These are phyloP conservation scores for Fragum whitleyi DNA, from an alignment of 2,888 invertebrate genomes.

Conservation along the genomic window DNA sequence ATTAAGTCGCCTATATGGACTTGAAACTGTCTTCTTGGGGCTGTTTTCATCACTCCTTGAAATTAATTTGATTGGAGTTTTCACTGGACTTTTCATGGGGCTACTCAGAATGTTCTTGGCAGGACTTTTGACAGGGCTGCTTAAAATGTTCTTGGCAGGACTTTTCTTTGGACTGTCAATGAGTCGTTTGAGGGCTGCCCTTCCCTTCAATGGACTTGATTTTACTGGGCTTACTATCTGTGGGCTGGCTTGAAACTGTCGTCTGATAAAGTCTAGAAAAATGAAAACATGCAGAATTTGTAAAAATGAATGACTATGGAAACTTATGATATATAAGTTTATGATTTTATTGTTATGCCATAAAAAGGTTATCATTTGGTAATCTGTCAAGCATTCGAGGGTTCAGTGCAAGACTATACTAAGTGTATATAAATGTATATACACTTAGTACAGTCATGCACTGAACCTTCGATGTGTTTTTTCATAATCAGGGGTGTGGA, in stretches of 20 bases:
- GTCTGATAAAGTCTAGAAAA: neutral
- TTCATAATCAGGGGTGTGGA: too few species aligned
- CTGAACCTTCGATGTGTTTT: too few species aligned
- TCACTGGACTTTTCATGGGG: neutral
- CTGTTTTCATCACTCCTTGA: constrained; percentile 15
- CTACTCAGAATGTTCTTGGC: neutral
- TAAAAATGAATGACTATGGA: too few species aligned
- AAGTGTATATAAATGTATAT: too few species aligned
- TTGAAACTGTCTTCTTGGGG: constrained; percentile 32
- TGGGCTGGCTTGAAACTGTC: constrained; percentile 15
- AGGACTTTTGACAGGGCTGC: neutral
- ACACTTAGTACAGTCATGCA: too few species aligned
- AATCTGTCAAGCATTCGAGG: too few species aligned
- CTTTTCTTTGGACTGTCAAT: constrained; percentile 11
- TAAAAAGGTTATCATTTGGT: too few species aligned
- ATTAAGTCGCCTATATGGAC: neutral
- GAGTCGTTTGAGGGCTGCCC: constrained; percentile 8
- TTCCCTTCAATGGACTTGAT: constrained; percentile 21
- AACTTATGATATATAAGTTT: too few species aligned
- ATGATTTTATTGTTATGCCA: too few species aligned
- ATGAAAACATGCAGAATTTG: neutral
- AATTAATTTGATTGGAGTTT: neutral
- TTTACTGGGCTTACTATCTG: constrained; percentile 17
- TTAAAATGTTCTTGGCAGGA: constrained; percentile 13
- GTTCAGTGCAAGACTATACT: too few species aligned